phyloP scores from a whole-genome alignment of 2,113 vertebrate genomes.

The Xyliphius kryptos region DNA sequence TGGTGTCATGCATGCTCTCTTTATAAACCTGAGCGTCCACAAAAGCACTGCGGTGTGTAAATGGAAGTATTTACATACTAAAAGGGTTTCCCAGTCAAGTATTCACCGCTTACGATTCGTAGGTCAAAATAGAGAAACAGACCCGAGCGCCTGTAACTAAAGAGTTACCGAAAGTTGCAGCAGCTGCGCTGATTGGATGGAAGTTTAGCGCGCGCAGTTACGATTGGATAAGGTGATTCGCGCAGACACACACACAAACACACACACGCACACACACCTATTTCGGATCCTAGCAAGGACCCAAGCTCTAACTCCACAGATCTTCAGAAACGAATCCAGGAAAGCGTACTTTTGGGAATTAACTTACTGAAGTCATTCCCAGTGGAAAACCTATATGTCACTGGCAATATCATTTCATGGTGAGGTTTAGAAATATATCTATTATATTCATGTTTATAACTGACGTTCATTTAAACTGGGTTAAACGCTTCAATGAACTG shows the following conservation, averaged over 20 bases:
- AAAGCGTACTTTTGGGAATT: too few species aligned
- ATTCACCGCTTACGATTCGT: constrained; percentile 53
- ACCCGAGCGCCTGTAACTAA: constrained; percentile 8
- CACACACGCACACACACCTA: too few species aligned
- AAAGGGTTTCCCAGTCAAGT: constrained; percentile 56
- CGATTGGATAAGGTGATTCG: constrained; percentile 26
- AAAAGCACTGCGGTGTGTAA: constrained; percentile 58
- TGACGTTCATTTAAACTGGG: too few species aligned
- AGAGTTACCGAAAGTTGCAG: constrained; percentile 32
- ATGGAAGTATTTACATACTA: constrained; percentile 60
- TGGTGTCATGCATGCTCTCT: constrained; percentile 47
- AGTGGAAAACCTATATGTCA: too few species aligned
- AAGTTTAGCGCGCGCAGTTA: constrained; percentile 35
- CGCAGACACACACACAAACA: constrained; percentile 1
- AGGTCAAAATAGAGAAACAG: constrained; percentile 35
- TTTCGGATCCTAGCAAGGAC: too few species aligned
- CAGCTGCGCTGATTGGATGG: constrained; percentile 56
- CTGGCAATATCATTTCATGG: too few species aligned
- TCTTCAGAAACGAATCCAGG: too few species aligned
- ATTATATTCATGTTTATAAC: too few species aligned
- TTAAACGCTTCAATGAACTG: too few species aligned
- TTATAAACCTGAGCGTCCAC: constrained; percentile 65
- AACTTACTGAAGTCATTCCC: too few species aligned
- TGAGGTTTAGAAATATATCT: too few species aligned
- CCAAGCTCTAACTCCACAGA: too few species aligned